Evolutionary conservation across 1,140 invertebrate species (phyloP), one percentile per base, ranked within the genome.

Genomic region (Oppia nitens): DNA sequence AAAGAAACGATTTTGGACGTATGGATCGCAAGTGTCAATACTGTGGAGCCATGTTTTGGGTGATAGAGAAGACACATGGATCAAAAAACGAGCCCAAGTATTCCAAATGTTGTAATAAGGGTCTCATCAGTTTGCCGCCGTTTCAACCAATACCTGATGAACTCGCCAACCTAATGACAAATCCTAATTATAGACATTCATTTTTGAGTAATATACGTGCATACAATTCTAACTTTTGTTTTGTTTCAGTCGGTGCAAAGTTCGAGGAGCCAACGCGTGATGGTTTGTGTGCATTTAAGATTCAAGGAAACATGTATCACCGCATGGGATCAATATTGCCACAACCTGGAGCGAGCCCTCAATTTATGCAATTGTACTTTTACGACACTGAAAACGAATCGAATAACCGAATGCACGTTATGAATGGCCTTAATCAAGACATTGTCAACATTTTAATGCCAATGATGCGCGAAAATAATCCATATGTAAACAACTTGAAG

Each of bases 301-400:
- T 75, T 48, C 69, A 75, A 68, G 72, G 75, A 28, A 71, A 75
- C 63, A 65, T 74, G 20, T 76, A 75, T 63, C 72, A 74, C 64
- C 60, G 57, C 63, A 67, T 69, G 49, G 71, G 67, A n/a, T 68
- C 67, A 64, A 49, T 74, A 52, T 51, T 69, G 45, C 70, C 70
- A 62, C 53, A 54, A 9, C 47, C 59, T 53, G 29, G 66, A 63
- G 62, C 64, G 20, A 25, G 69, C 55, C 61, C 61, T 40, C 67
- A 71, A 66, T 73, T 72, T 71, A 62, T 72, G 32, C 69, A 74
- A 67, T 68, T 74, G 57, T 74, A 72, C 69, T 68, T 65, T 59
- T 57, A 54, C 32, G 49, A 48, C 52, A 3, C 14, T 29, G 20
- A 28, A 9, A 45, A 57, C 20, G 14, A 9, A 12, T n/a, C 23